A percentile compares a stretch with the other conserved stretches of the same genome.
Evolutionary conservation across 2,888 invertebrate genomes (phyloP).

Genomic region (Cryptocheilus praepositus): DNA sequence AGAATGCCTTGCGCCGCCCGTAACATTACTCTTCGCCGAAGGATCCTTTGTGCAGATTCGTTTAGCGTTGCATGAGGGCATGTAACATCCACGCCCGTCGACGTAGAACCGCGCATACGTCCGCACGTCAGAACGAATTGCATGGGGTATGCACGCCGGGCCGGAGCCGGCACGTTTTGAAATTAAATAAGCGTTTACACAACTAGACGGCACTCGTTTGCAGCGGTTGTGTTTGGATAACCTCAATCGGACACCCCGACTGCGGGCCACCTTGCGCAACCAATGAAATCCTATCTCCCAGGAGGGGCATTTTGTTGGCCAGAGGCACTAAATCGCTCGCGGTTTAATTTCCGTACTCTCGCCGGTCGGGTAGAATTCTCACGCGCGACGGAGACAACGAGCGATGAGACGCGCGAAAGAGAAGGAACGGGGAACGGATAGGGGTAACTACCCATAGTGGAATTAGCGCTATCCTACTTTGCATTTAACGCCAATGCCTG

Average conservation of each 20-base stretch:
- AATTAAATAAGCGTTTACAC: conserved; percentile 19
- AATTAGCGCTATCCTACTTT: no score
- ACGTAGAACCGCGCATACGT: no score
- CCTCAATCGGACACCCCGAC: conserved; percentile 12
- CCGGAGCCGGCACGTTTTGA: no score
- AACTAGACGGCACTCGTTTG: conserved; percentile 11
- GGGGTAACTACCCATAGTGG: not conserved
- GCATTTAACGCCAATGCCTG: no score
- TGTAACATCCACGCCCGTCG: no score
- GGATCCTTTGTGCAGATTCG: no score
- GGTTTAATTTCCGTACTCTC: conserved; percentile 22
- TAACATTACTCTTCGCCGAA: no score
- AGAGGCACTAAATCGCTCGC: conserved; percentile 24
- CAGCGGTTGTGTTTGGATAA: conserved; percentile 19
- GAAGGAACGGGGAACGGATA: not conserved
- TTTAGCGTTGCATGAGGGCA: no score
- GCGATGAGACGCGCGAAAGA: not conserved
- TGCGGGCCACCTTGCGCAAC: not conserved
- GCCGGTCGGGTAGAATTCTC: not conserved
- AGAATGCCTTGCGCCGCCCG: no score
- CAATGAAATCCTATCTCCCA: conserved; percentile 5
- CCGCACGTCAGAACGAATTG: no score
- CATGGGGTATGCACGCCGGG: no score
- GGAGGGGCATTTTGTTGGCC: conserved; percentile 6
- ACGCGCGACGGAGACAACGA: not conserved